A percentile compares a stretch with the other conserved stretches of the same genome.
phyloP scores from a whole-genome alignment of 2,888 invertebrate species.

The Phania funesta region DNA sequence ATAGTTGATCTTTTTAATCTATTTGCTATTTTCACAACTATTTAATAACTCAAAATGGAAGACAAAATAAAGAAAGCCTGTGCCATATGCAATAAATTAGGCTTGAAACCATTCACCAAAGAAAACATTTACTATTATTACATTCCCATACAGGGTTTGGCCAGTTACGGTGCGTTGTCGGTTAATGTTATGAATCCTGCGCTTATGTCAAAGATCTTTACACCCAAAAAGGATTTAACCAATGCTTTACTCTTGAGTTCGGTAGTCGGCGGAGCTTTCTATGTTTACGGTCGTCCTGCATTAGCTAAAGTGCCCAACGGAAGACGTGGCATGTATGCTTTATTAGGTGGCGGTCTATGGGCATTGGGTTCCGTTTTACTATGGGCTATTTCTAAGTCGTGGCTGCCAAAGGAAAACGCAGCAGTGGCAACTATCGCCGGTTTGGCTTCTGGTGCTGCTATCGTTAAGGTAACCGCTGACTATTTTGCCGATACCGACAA shows the following conservation, averaged over 20 bases:
- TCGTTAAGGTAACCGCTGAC: slow-evolving; percentile 78
- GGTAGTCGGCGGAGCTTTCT: slow-evolving; percentile 90
- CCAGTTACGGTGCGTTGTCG: slow-evolving; percentile 88
- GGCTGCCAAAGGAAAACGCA: slow-evolving; percentile 81
- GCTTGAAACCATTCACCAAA: slow-evolving; percentile 85
- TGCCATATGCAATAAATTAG: slow-evolving; percentile 77
- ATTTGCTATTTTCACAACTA: slow-evolving; percentile 19
- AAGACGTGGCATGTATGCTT: slow-evolving; percentile 84
- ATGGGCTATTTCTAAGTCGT: slow-evolving; percentile 92
- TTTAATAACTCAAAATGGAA: slow-evolving; percentile 13
- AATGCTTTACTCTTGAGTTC: slow-evolving; percentile 90
- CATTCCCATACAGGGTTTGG: slow-evolving; percentile 87
- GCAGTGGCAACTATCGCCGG: slow-evolving; percentile 76
- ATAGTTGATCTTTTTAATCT: slow-evolving; percentile 2
- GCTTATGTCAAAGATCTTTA: slow-evolving; percentile 85
- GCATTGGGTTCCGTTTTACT: slow-evolving; percentile 93
- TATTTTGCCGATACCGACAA: slow-evolving; percentile 78
- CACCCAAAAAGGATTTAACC: slow-evolving; percentile 84
- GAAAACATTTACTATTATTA: slow-evolving; percentile 88
- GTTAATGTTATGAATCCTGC: slow-evolving; percentile 92
- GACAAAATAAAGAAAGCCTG: slow-evolving; percentile 68
- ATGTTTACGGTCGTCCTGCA: slow-evolving; percentile 90
- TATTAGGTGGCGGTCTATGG: slow-evolving; percentile 89
- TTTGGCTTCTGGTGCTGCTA: slow-evolving; percentile 76
- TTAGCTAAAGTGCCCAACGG: slow-evolving; percentile 84